These are phyloP conservation scores for Bimastos eiseni DNA, from an alignment of 2,888 invertebrate species.

Conservation along the genomic window DNA sequence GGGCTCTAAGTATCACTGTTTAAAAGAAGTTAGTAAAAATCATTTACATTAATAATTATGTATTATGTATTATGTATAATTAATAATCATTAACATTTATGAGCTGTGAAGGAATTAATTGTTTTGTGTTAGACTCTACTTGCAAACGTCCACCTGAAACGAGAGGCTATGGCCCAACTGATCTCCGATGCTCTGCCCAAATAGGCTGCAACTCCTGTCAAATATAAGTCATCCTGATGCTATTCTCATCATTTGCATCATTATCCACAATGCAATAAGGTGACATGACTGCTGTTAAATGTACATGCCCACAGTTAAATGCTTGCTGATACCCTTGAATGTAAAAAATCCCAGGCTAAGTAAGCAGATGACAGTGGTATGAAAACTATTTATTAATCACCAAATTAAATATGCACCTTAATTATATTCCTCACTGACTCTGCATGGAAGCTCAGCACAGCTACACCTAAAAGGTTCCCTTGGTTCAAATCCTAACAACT, in stretches of 20 bases:
- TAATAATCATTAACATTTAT: too few relatives aligned
- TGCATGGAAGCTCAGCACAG: neutral
- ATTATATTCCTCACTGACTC: neutral
- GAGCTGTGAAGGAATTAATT: neutral
- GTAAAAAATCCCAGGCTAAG: neutral
- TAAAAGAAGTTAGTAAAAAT: neutral
- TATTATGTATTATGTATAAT: too few relatives aligned
- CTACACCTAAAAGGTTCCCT: neutral
- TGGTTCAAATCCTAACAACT: neutral
- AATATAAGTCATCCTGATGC: neutral
- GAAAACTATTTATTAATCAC: neutral
- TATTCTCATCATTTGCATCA: neutral
- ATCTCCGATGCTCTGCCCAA: neutral
- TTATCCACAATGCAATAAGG: neutral
- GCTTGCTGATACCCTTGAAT: too few relatives aligned
- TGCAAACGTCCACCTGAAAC: neutral
- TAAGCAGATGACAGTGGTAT: neutral
- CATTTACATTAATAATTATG: too few relatives aligned
- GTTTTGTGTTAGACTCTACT: neutral
- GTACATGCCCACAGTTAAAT: neutral
- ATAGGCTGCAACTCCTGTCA: neutral
- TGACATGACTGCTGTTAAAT: too few relatives aligned
- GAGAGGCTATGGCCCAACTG: neutral
- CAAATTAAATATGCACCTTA: neutral
- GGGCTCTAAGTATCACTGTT: neutral